Evolutionary conservation across 2,797 vertebrate species (phyloP).

Genomic region (Alosa sapidissima): DNA sequence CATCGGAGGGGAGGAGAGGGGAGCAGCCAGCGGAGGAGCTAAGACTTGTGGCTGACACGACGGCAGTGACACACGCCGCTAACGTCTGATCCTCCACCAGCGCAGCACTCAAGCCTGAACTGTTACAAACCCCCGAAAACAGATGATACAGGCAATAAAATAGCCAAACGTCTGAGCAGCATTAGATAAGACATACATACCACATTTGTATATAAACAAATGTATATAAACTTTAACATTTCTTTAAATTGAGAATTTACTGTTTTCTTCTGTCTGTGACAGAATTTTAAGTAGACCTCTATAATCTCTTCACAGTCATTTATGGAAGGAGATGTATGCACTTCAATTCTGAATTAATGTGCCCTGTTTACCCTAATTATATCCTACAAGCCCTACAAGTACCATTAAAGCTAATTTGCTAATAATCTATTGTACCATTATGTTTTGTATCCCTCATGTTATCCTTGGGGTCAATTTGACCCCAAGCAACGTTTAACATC

Average conservation of each 20-base stretch:
- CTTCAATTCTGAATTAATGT: not conserved
- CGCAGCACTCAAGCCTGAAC: not conserved
- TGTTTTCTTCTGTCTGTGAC: not conserved
- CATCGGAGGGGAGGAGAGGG: not conserved
- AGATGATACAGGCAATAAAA: conserved; percentile 11
- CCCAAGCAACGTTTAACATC: too few species aligned
- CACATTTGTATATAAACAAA: not conserved
- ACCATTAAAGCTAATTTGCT: not conserved
- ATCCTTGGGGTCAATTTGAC: too few species aligned
- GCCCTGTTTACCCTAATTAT: not conserved
- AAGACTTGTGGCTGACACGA: not conserved
- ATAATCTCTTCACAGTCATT: not conserved
- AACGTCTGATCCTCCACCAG: not conserved
- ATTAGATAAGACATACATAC: not conserved
- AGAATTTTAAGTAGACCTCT: not conserved
- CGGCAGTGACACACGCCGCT: not conserved
- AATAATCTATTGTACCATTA: not conserved
- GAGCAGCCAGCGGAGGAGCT: not conserved
- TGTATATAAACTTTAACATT: not conserved
- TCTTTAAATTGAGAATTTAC: not conserved
- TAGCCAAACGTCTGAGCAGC: not conserved
- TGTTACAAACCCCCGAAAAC: not conserved
- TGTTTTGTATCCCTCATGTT: too few species aligned
- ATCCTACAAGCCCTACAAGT: not conserved
- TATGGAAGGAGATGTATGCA: not conserved